Base-by-base conservation (phyloP, 2,888 invertebrate species). In the Leptopilina myrica region DNA sequence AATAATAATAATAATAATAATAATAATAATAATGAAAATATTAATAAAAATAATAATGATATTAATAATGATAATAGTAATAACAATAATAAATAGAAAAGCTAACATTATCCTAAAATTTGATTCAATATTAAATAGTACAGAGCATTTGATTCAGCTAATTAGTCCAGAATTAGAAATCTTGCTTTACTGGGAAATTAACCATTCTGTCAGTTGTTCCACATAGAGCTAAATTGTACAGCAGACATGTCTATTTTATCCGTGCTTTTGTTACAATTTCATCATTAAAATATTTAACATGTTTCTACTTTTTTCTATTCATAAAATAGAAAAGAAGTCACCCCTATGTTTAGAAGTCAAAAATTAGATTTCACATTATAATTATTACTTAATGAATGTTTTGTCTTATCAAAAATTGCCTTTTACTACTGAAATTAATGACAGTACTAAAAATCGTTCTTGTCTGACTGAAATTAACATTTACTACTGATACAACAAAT, bases 121-220 rank as follows among this genome's bases (percentile, higher is more conserved):
- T 9, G 11, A 66, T 66, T 43, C 8, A 43, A 66, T 43, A 15
- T 66, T 66, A 43, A 66, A 49, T 49, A 66, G 43, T 46, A 40
- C 66, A 43, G 66, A 14, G 66, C 40, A 66, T 43, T 43, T 40
- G 65, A 40, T 65, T 65, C 40, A 5, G 8, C n/a, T 65, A 65
- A 65, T 65, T 65, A 65, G 33, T 65, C 40, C 40, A 33, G 40
- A 65, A 65, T 65, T 65, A 40, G 65, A 40, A 26, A 65, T 43
- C 8, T 40, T 14, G n/a, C 65, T 65, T 65, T 65, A 3, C 65
- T 65, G 43, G 14, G 6, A 62, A 65, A 65, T 65, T 65, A 40
- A 43, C 14, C 7, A 65, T 65, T 65, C 65, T 65, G 40, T 43
- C 66, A 66, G 43, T 66, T 43, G 66, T 62, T 62, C 20, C 15